Base-by-base conservation (phyloP, 2,113 vertebrate species). In the Kryptolebias marmoratus region DNA sequence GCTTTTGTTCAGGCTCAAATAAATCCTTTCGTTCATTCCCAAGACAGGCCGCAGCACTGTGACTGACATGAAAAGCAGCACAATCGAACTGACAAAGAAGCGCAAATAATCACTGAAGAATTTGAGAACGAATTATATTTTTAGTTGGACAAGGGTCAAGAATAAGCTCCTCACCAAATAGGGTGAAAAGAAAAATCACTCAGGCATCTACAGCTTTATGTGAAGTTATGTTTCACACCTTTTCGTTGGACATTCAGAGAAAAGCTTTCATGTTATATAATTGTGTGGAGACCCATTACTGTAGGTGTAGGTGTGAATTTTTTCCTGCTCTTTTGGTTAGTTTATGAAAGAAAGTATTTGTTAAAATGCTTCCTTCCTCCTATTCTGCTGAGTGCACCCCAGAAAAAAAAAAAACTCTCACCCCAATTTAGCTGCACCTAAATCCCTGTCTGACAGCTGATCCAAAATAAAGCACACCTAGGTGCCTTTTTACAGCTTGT, bases 361-460 rank as follows among this genome's bases (percentile, higher is more conserved):
- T 60, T 47, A 18, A 66, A 22, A 50, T 64, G 72, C 50, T 54
- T 76, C 71, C 63, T 81, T 63, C 39, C 13, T 47, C 72, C 69
- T 86, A 81, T 83, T 86, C 80, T 80, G 67, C 76, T 59, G 70
- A 84, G 62, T 62, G 53, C 77, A 49, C 58, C 50, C 36, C 60
- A 18, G 27, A 50, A 76, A 79, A 74, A 71, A 70, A 36, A 77
- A 16, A 48, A 42, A 72, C 52, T 61, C 70, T 79, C 75, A 27
- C 57, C 68, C 78, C 68, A 78, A 83, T 85, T 83, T 84, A 79
- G 64, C 63, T 61, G 47, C 48, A 71, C 74, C 59, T 75, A 80
- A 85, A 83, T 87, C 85, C 57, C 65, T 32, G 18, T 68, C 76
- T 75, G 67, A 88, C 81, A 86, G 76, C 84, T 76, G 76, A 68